phyloP scores from a whole-genome alignment of 2,113 vertebrate genomes.

The Equus przewalskii region DNA sequence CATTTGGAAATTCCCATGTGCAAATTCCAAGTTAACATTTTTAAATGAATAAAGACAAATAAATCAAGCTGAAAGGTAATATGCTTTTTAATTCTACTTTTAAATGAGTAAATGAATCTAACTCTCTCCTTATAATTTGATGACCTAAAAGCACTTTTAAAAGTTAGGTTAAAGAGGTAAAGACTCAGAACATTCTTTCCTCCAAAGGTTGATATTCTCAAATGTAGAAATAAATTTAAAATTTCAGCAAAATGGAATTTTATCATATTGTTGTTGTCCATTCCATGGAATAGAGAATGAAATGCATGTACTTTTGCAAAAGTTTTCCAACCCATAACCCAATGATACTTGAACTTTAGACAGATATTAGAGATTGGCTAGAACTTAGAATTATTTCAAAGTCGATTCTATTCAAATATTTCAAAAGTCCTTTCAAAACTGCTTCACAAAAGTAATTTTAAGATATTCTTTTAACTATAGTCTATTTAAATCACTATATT shows the following conservation, averaged over 20 bases:
- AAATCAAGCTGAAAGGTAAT: not conserved
- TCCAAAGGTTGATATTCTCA: not conserved
- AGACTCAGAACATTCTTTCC: not conserved
- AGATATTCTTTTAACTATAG: not conserved
- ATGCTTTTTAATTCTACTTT: conserved; percentile 6
- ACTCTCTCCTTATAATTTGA: conserved; percentile 9
- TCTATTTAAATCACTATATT: not conserved
- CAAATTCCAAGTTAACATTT: conserved; percentile 46
- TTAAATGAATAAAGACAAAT: conserved; percentile 64
- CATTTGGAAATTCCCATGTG: conserved; percentile 55
- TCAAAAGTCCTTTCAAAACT: conserved; percentile 22
- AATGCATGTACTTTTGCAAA: not conserved
- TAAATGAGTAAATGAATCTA: not conserved
- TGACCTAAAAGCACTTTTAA: not conserved
- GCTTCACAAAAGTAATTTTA: conserved; percentile 3
- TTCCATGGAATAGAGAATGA: not conserved
- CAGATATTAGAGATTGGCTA: not conserved
- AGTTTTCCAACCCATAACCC: not conserved
- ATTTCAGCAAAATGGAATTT: not conserved
- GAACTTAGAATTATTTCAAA: not conserved
- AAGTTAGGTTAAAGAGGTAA: not conserved
- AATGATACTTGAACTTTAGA: not conserved
- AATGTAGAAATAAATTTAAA: conserved; percentile 36
- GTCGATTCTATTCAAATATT: conserved; percentile 16
- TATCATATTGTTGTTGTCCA: not conserved